Evolutionary conservation across 1,140 invertebrate species (phyloP).

Genomic region (Thaumetopoea pityocampa): DNA sequence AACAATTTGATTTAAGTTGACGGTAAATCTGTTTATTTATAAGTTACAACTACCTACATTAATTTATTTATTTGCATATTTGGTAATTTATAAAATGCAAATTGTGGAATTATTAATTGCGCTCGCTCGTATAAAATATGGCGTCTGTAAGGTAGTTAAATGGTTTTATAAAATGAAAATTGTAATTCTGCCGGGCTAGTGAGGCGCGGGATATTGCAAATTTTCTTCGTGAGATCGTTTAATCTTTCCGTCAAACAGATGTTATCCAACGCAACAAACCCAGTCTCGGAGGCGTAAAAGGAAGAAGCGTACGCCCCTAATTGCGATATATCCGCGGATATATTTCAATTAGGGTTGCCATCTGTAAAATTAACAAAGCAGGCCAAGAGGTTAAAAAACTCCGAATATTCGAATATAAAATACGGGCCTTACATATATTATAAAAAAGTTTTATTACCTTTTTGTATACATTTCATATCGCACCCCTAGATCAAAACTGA

Average conservation of each 20-base stretch:
- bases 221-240: conserved; percentile 37
- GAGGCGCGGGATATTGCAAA: conserved; percentile 20
- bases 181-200: conserved; percentile 10
- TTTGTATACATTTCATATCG: too few relatives aligned
- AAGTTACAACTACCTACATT: conserved; percentile 25
- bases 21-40: too few relatives aligned
- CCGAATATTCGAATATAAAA: too few relatives aligned
- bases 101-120: conserved; percentile 44
- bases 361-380: too few relatives aligned
- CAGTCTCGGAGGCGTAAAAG: conserved; percentile 52
- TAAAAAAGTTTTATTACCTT: too few relatives aligned
- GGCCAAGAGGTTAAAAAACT: too few relatives aligned
- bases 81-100: conserved; percentile 44
- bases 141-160: conserved; percentile 35
- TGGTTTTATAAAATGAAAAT: conserved; percentile 39
- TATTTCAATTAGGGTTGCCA: too few relatives aligned
- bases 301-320: conserved; percentile 63
- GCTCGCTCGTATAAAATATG: conserved; percentile 32
- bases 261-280: conserved; percentile 44
- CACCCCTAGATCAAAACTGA: too few relatives aligned
- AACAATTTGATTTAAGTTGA: too few relatives aligned
- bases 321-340: conserved; percentile 66
- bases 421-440: too few relatives aligned
- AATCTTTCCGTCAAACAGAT: conserved; percentile 61
- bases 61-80: conserved; percentile 49